Evolutionary conservation across 2,113 vertebrate species (phyloP).

Genomic region (Dolichallabes microphthalmus): DNA sequence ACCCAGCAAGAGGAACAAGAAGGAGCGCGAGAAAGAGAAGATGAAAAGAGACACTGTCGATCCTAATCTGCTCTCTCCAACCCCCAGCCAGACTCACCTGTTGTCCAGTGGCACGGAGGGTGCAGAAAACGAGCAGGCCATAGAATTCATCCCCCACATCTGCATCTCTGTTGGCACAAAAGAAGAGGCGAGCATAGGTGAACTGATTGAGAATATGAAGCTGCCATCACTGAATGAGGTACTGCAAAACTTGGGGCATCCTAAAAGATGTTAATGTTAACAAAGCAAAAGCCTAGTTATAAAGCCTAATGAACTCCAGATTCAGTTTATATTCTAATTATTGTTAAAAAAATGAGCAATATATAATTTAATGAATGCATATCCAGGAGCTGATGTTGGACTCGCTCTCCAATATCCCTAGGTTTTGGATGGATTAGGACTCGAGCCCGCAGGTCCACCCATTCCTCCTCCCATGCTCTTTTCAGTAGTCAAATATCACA

Average conservation of each 20-base stretch:
- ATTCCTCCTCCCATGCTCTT: conserved; percentile 72
- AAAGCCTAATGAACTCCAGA: background rate
- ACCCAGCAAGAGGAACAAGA: conserved; percentile 67
- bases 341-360: background rate
- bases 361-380: background rate
- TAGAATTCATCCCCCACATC: conserved; percentile 72
- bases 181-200: conserved; percentile 49
- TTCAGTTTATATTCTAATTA: background rate
- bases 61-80: conserved; percentile 38
- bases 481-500: conserved; percentile 77
- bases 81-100: conserved; percentile 29
- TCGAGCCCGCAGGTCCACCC: conserved; percentile 74
- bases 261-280: background rate
- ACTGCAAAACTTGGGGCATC: background rate
- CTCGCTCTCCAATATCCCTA: conserved; percentile 54
- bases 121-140: conserved; percentile 34
- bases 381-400: background rate
- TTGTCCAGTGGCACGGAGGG: conserved; percentile 39
- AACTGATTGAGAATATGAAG: conserved; percentile 64
- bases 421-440: conserved; percentile 79
- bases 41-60: conserved; percentile 41
- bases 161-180: conserved; percentile 63
- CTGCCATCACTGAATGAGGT: conserved; percentile 77
- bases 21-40: conserved; percentile 66
- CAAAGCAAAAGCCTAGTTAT: background rate